Evolutionary conservation across 2,113 vertebrate genomes (phyloP), one percentile per base, ranked within the genome.

Genomic region (Perca flavescens): DNA sequence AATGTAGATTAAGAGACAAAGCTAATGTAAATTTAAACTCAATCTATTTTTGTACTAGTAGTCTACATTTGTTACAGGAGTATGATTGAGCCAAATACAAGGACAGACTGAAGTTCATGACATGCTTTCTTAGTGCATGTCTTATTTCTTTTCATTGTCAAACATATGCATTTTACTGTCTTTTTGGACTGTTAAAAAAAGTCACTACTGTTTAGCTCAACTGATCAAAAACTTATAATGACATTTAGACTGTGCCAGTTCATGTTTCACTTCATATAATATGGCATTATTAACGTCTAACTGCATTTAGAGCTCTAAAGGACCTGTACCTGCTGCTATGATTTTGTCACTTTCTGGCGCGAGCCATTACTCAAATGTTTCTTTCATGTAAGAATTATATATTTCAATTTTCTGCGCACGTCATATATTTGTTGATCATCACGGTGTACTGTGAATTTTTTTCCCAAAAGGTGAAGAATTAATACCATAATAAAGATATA

Each of bases 11-110:
- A 93, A 92, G 94, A 94, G 94, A 91, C 75, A 89, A 92, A 90
- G 95, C 96, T 96, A 89, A 96, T 93, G 93, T 94, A 94, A 93
- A 95, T 95, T 95, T 93, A 95, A 96, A 94, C 95, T 95, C 94
- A 94, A 94, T 97, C 94, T 97, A 98, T 98, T 98, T 98, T 98
- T 98, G 88, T 97, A 98, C 94, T 15, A 57, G 83, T 75, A 43
- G 40, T 43, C 40, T 43, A 25, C 19, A 6, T 88, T 87, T 90
- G 73, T 82, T 75, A 83, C 73, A 76, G 74, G 43, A 53, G 66
- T 73, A 46, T 50, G 67, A 82, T 73, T 0, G 79, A 86, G 86
- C 85, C 82, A 86, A 88, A 86, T 80, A 82, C 85, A 79, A 78
- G 83, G 67, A 63, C 88, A 46, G 78, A 86, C 74, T 78, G 21